These are phyloP conservation scores for Bursaphelenchus okinawaensis DNA, from an alignment of 2,888 invertebrate genomes.

Conservation along the genomic window DNA sequence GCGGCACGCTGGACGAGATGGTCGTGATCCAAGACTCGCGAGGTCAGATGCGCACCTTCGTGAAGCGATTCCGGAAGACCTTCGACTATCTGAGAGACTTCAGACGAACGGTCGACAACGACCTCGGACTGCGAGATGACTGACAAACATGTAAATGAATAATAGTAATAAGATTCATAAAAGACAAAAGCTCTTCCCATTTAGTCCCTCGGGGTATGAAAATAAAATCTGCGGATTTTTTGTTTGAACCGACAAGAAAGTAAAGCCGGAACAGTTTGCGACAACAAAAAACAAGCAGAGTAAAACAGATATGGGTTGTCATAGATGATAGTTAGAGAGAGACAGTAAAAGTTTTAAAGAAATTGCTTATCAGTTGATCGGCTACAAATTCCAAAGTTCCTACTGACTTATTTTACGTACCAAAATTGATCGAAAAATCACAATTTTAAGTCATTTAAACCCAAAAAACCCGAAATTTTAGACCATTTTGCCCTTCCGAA, in stretches of 20 bases:
- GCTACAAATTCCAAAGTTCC: no score
- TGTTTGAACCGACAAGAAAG: not conserved
- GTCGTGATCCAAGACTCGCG: slow-evolving; percentile 1
- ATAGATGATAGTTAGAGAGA: no score
- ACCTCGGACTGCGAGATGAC: not conserved
- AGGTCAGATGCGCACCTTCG: slow-evolving; percentile 19
- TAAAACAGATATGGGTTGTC: no score
- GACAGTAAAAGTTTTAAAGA: no score
- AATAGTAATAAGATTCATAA: slow-evolving; percentile 4
- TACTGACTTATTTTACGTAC: no score
- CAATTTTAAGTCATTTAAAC: no score
- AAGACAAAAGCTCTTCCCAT: not conserved
- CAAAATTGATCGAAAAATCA: no score
- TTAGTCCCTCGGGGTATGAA: not conserved
- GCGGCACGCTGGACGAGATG: slow-evolving; percentile 1
- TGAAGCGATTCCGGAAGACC: slow-evolving; percentile 20
- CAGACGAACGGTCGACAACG: not conserved
- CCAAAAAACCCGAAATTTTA: no score
- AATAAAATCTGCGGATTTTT: not conserved
- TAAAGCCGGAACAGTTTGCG: not conserved
- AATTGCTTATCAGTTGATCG: no score
- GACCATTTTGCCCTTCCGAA: no score
- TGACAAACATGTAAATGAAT: not conserved
- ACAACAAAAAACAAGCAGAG: not conserved
- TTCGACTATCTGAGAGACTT: slow-evolving; percentile 35